Evolutionary conservation across 1,140 invertebrate species (phyloP), one percentile per base, ranked within the genome.

Genomic region (Argopecten irradians): DNA sequence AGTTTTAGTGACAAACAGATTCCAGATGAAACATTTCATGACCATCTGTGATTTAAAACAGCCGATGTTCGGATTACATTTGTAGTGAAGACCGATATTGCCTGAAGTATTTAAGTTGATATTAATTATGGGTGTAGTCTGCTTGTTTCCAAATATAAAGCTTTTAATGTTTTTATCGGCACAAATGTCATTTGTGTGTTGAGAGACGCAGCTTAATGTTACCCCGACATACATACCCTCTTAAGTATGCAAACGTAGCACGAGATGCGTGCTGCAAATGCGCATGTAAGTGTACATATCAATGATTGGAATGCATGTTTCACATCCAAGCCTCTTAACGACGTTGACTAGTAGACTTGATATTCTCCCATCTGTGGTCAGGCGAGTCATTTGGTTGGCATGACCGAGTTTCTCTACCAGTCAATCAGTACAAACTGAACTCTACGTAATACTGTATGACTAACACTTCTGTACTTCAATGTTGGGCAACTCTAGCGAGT

Each of bases 41-140:
- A 71, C 0, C 55, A 71, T 11, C 43, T 71, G 55, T 71, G 55
- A 71, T 71, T 71, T 71, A 28, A 71, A 71, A 71, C 55, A 71
- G 55, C 55, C 11, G n/a, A 71, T 71, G 55, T 71, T 71, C n/a
- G 16, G 28, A 71, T 71, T 71, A 71, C 55, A n/a, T 8, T 11
- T 71, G n/a, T 71, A 3, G 55, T 71, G 22, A 71, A 71, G 55
- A 71, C 55, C 22, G 22, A 71, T 71, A 71, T 71, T n/a, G 55
- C 55, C n/a, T 71, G 14, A 71, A 71, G 55, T 71, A 71, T 71
- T 71, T 71, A 71, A 71, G 8, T 71, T 71, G 55, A 71, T 71
- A 71, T 71, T 71, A 71, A 71, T 71, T 71, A 71, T 71, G 55
- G 55, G 55, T 71, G 55, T 71, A 71, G 55, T 71, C 55, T 71